Conservation (phyloP, 2,113 vertebrate genomes). For the Nettapus auritus region DNA sequence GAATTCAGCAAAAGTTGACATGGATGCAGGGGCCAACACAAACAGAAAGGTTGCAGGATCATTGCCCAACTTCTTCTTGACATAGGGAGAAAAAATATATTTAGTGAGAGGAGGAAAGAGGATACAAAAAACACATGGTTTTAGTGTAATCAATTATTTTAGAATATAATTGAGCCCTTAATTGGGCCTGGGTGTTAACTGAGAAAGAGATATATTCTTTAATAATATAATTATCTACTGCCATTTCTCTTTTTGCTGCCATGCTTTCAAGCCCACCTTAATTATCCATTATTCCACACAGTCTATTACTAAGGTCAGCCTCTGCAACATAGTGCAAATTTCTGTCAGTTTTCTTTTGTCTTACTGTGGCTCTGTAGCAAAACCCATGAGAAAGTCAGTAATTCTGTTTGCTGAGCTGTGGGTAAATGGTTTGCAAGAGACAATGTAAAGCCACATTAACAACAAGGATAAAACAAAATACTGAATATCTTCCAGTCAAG, state of each 20-base stretch:
- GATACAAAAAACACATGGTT: neutral
- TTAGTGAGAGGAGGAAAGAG: neutral
- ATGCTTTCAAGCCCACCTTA: conserved; percentile 34
- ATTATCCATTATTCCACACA: conserved; percentile 33
- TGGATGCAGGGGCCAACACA: neutral
- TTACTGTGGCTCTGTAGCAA: neutral
- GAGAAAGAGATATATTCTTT: conserved; percentile 29
- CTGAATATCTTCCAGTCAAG: neutral
- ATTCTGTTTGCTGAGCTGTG: conserved; percentile 14
- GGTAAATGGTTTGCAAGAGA: neutral
- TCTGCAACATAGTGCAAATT: conserved; percentile 22
- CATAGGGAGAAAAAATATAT: neutral
- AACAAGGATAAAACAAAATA: neutral
- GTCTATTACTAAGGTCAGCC: conserved; percentile 41
- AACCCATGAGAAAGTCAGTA: conserved; percentile 4
- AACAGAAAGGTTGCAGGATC: neutral
- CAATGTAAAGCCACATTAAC: neutral
- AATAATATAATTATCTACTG: conserved; percentile 30
- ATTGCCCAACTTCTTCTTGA: neutral
- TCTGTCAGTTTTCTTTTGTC: conserved; percentile 31
- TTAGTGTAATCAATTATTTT: conserved; percentile 37
- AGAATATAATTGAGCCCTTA: conserved; percentile 27
- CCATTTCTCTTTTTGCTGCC: conserved; percentile 22
- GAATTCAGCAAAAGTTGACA: neutral
- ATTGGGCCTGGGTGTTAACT: conserved; percentile 26